phyloP scores from a whole-genome alignment of 2,888 invertebrate species.

The Sinotaia quadrata region DNA sequence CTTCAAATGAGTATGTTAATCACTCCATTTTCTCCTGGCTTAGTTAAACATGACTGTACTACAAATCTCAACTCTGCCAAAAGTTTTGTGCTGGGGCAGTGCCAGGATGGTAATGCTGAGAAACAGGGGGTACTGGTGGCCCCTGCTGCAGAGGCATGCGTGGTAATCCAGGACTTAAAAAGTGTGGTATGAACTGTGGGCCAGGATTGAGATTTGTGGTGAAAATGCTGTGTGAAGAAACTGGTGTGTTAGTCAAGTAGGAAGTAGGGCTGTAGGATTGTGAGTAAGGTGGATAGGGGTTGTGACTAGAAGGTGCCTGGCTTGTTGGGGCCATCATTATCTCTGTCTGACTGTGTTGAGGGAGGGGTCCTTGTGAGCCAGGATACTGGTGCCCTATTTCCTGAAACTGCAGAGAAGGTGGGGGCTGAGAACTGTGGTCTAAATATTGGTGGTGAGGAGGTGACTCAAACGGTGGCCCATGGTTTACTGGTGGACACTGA shows the following conservation, averaged over 20 bases:
- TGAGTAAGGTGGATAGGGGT: slow-evolving; percentile 16
- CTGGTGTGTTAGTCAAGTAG: slow-evolving; percentile 16
- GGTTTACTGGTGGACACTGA: neutral
- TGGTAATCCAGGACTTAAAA: slow-evolving; percentile 18
- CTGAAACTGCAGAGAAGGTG: slow-evolving; percentile 17
- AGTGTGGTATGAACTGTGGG: slow-evolving; percentile 30
- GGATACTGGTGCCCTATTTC: too few species aligned
- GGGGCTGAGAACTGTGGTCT: slow-evolving; percentile 17
- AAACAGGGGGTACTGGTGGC: slow-evolving; percentile 22
- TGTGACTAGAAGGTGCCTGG: slow-evolving; percentile 4
- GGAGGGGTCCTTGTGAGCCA: slow-evolving; percentile 17
- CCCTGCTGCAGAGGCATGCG: slow-evolving; percentile 29
- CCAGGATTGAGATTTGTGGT: slow-evolving; percentile 17
- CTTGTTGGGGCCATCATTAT: neutral
- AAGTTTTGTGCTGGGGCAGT: slow-evolving; percentile 24
- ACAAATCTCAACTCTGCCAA: slow-evolving; percentile 16
- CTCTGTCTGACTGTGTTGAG: slow-evolving; percentile 18
- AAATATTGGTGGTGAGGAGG: slow-evolving; percentile 14
- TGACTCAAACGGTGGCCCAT: neutral
- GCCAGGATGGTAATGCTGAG: slow-evolving; percentile 30
- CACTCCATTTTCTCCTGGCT: too few species aligned
- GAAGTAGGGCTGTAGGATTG: slow-evolving; percentile 20
- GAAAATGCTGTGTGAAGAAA: slow-evolving; percentile 27
- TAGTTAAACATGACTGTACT: too few species aligned
- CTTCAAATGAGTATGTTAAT: too few species aligned